Conservation (phyloP, 2,797 vertebrate species). For the Phrynocephalus guinanensis region DNA sequence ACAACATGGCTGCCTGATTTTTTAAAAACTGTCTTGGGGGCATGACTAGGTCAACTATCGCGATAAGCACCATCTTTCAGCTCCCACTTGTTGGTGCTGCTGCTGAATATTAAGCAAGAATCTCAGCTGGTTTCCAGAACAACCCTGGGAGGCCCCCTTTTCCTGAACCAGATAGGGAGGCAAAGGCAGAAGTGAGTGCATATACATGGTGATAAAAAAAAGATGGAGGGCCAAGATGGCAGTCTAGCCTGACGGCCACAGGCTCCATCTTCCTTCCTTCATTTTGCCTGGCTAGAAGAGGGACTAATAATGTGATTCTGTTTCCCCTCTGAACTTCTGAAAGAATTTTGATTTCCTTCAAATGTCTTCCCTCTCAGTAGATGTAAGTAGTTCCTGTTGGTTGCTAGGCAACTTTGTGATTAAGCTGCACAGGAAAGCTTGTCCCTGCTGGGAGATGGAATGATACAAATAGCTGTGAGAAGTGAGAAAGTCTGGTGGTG, state of each 20-base stretch:
- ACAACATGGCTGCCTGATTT: not conserved
- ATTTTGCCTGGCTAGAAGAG: not conserved
- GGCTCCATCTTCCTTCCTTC: no score
- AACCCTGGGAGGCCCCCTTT: no score
- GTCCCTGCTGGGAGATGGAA: constrained; percentile 19
- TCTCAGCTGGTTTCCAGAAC: no score
- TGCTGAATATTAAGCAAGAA: no score
- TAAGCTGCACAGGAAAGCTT: constrained; percentile 13
- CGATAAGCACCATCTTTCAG: no score
- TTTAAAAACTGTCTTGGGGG: not conserved
- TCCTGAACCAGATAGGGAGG: no score
- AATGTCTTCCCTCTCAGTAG: constrained; percentile 4
- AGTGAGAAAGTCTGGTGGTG: not conserved
- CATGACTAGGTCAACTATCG: no score
- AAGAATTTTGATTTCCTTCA: not conserved
- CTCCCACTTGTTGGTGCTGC: no score
- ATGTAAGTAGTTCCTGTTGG: constrained; percentile 7
- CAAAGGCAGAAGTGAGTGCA: no score
- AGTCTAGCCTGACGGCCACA: no score
- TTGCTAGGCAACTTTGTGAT: constrained; percentile 21
- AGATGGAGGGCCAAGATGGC: no score
- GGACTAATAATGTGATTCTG: not conserved
- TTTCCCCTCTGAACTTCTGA: not conserved
- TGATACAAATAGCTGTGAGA: constrained; percentile 22
- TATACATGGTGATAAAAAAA: no score